A percentile compares a stretch with the other conserved stretches of the same genome.
These are phyloP conservation scores for Rynchops niger DNA, from an alignment of 2,113 vertebrate species.

Conservation along the genomic window DNA sequence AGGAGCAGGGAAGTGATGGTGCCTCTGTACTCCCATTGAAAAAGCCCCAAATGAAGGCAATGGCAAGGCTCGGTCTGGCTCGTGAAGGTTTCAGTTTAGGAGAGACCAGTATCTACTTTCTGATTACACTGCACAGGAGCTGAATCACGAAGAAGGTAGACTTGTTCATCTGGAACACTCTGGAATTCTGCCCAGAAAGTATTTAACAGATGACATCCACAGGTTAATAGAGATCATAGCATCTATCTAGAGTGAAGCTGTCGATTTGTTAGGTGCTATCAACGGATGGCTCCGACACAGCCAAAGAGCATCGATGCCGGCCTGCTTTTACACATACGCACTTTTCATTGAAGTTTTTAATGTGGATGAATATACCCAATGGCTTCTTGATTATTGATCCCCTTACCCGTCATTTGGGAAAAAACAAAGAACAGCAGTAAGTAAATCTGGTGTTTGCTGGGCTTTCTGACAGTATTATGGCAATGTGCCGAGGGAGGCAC, in stretches of 20 bases:
- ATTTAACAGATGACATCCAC: not conserved
- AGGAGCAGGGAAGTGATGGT: no score
- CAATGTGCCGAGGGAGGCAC: not conserved
- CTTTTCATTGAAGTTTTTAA: not conserved
- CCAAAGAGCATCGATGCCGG: not conserved
- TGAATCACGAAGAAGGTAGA: not conserved
- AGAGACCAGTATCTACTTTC: not conserved
- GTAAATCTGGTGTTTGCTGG: not conserved
- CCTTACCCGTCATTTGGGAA: not conserved
- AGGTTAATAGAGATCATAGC: not conserved
- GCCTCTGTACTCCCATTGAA: no score
- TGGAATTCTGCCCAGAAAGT: not conserved
- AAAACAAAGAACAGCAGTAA: not conserved
- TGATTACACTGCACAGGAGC: not conserved
- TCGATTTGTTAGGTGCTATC: not conserved
- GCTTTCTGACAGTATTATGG: accelerated
- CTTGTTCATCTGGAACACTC: not conserved
- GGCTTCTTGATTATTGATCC: not conserved
- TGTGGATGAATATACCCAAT: not conserved
- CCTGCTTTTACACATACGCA: not conserved
- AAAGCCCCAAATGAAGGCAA: not conserved
- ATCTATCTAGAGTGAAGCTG: not conserved
- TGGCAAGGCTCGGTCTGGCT: not conserved
- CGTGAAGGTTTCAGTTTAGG: not conserved
- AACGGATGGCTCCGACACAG: not conserved